Evolutionary conservation across 2,797 vertebrate species (phyloP).

Genomic region (Alfaro cultratus): DNA sequence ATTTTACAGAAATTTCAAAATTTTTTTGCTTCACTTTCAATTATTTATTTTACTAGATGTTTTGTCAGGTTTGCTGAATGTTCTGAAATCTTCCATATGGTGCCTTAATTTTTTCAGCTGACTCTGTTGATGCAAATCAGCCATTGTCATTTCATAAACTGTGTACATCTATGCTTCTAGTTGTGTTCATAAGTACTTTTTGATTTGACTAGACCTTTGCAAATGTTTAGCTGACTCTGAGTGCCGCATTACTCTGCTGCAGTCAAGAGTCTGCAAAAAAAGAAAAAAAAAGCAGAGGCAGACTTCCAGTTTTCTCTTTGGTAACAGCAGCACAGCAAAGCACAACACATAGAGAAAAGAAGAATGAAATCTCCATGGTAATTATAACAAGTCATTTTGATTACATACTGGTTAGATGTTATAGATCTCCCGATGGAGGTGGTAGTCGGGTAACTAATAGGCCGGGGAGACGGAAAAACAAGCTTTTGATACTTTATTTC

Average conservation of each 20-base stretch:
- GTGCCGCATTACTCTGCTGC: neutral
- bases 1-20: neutral
- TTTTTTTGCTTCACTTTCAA: neutral
- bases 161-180: neutral
- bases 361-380: neutral
- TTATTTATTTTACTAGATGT: neutral
- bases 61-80: neutral
- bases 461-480: neutral
- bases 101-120: neutral
- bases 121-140: neutral
- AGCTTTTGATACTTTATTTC: constrained; percentile 6
- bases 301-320: neutral
- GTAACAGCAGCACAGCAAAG: neutral
- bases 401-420: constrained; percentile 3
- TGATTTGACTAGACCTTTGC: neutral
- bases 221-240: neutral
- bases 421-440: neutral
- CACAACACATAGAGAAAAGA: neutral
- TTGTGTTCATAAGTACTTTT: neutral
- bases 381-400: neutral
- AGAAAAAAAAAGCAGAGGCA: neutral
- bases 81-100: neutral
- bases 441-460: constrained; percentile 12
- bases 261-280: neutral
- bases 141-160: neutral